phyloP scores from a whole-genome alignment of 2,888 invertebrate genomes.

The Nymphalis urticae region DNA sequence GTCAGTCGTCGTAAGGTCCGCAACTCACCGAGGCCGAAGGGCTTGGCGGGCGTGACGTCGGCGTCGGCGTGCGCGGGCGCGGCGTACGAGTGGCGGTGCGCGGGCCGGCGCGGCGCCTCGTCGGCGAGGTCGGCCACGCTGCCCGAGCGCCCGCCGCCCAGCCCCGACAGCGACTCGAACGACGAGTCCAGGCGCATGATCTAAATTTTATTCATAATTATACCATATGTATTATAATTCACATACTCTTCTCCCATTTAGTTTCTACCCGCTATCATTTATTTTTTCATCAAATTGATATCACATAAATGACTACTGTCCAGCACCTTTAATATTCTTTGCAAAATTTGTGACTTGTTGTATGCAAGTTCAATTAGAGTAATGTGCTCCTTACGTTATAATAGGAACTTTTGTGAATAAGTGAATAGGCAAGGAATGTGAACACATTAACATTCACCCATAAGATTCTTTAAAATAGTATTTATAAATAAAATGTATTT shows the following conservation, averaged over 20 bases:
- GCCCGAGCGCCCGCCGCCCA: conserved; percentile 87
- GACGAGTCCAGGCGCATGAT: conserved; percentile 91
- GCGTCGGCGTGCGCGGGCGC: conserved; percentile 77
- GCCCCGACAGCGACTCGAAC: conserved; percentile 87
- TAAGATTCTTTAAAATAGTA: background rate
- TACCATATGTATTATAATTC: background rate
- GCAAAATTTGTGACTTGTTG: background rate
- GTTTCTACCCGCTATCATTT: too few species aligned
- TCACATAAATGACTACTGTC: background rate
- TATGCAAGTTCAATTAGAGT: background rate
- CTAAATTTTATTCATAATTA: conserved; percentile 63
- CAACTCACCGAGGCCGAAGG: conserved; percentile 91
- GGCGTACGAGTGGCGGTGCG: conserved; percentile 82
- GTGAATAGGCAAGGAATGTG: conserved; percentile 1
- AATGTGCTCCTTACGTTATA: background rate
- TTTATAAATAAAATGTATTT: background rate
- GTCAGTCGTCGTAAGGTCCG: too few species aligned
- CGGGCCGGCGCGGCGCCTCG: conserved; percentile 75
- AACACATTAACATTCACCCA: background rate
- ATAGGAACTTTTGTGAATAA: background rate
- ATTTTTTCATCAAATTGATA: too few species aligned
- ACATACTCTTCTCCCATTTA: too few species aligned
- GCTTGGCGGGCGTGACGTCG: conserved; percentile 85
- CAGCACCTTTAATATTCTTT: background rate
- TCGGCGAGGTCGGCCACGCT: conserved; percentile 91